These are phyloP conservation scores for Trachelus stipa DNA, from an alignment of 2,888 invertebrate species.

Conservation along the genomic window DNA sequence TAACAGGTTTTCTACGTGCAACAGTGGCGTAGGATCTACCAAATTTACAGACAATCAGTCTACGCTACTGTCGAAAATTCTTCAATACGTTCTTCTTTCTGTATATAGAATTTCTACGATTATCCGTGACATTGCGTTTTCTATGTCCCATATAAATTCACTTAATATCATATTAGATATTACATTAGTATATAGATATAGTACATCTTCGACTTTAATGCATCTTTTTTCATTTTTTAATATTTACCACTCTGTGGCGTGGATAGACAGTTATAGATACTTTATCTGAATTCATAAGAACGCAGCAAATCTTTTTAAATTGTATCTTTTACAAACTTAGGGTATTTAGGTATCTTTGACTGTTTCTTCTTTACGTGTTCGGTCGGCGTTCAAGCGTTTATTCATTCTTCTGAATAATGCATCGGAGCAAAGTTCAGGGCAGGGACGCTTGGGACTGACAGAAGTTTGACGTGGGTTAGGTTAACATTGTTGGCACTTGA, in stretches of 20 bases:
- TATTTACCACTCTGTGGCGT: background rate
- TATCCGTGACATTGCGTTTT: background rate
- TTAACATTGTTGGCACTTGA: background rate
- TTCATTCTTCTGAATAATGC: background rate
- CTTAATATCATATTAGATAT: background rate
- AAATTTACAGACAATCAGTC: background rate
- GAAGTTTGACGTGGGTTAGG: background rate
- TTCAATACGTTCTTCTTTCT: background rate
- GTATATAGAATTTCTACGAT: background rate
- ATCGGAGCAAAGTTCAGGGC: background rate
- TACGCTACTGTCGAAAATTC: background rate
- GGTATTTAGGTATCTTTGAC: background rate
- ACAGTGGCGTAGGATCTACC: background rate
- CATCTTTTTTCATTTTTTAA: background rate
- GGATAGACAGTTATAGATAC: background rate
- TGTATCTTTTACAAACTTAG: background rate
- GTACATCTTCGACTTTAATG: background rate
- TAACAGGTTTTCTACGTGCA: background rate
- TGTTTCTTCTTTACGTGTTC: background rate
- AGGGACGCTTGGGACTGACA: background rate
- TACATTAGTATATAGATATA: background rate
- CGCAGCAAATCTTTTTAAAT: background rate
- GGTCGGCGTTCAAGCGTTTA: background rate
- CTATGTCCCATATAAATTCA: background rate
- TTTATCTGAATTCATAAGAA: background rate